Evolutionary conservation across 2,888 invertebrate genomes (phyloP).

Genomic region (Drosophila borealis): DNA sequence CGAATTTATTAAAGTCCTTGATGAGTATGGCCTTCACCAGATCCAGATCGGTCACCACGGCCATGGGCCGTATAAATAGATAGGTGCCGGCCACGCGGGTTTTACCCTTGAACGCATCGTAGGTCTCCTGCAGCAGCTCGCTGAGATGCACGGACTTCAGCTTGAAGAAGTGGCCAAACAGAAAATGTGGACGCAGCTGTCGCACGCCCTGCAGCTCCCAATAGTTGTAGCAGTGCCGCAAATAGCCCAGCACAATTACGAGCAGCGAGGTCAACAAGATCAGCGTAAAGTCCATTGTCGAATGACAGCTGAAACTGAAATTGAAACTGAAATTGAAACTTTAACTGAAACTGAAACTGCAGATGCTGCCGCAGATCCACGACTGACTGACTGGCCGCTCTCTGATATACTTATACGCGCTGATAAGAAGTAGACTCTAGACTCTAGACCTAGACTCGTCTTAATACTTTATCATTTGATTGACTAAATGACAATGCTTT

Average conservation of each 20-base stretch:
- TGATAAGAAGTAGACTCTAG: conserved; percentile 22
- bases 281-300: conserved; percentile 56
- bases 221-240: conserved; percentile 63
- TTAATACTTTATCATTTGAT: conserved; percentile 16
- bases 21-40: conserved; percentile 81
- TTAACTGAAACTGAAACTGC: background rate
- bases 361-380: background rate
- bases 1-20: conserved; percentile 83
- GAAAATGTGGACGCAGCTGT: conserved; percentile 60
- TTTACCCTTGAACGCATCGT: conserved; percentile 68
- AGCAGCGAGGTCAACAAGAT: conserved; percentile 52
- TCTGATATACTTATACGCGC: background rate
- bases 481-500: conserved; percentile 6
- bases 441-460: background rate
- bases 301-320: background rate
- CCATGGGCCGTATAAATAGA: conserved; percentile 68
- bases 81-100: conserved; percentile 70
- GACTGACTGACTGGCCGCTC: background rate
- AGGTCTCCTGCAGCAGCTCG: conserved; percentile 68
- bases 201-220: conserved; percentile 68
- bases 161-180: conserved; percentile 64
- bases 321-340: background rate
- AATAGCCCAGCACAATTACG: conserved; percentile 42
- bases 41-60: conserved; percentile 77
- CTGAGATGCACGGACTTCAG: conserved; percentile 51